Evolutionary conservation across 2,113 vertebrate species (phyloP).

Genomic region (Spheniscus mendiculus): DNA sequence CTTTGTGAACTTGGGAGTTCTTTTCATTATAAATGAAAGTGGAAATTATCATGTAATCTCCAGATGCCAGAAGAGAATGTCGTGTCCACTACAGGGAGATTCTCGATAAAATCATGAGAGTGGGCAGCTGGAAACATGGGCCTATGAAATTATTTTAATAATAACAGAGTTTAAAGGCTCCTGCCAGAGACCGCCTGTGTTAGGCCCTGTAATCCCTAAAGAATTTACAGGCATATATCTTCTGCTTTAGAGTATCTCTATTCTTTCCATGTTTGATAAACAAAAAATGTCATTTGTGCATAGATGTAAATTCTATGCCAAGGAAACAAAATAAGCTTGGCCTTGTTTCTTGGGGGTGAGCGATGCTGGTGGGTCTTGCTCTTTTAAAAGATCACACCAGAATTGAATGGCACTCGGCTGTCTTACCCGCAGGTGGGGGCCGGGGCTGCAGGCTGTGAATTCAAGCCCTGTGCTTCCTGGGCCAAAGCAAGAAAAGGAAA

Average conservation of each 20-base stretch:
- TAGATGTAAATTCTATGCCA: background rate
- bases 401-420: background rate
- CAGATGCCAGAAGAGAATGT: background rate
- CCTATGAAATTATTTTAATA: constrained; percentile 12
- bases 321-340: background rate
- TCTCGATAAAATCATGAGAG: background rate
- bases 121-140: background rate
- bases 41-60: constrained; percentile 19
- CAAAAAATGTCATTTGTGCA: background rate
- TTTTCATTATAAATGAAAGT: constrained; percentile 42
- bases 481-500: background rate
- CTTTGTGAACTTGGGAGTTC: constrained; percentile 53
- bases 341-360: background rate
- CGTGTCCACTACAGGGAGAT: background rate
- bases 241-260: background rate
- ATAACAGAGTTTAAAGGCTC: background rate
- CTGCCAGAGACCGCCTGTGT: background rate
- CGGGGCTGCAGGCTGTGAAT: background rate
- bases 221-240: background rate
- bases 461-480: background rate
- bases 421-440: accelerated
- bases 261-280: background rate
- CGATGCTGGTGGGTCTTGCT: background rate
- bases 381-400: background rate
- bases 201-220: background rate